Conservation (phyloP, 2,113 vertebrate genomes). For the Pseudopodoces humilis region DNA sequence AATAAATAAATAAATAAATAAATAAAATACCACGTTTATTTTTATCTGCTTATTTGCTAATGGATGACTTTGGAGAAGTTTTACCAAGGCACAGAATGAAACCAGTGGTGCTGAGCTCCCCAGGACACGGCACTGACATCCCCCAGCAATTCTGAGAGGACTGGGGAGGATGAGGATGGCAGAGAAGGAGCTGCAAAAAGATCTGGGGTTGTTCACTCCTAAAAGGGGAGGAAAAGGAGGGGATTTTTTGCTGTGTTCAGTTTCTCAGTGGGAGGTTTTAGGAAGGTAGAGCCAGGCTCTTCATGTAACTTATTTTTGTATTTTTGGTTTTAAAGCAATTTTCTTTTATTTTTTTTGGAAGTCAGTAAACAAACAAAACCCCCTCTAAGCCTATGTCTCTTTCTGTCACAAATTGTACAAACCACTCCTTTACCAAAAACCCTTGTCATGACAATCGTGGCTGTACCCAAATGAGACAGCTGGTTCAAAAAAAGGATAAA, state of each 20-base stretch:
- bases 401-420: neutral
- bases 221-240: neutral
- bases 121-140: neutral
- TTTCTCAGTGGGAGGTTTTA: neutral
- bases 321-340: neutral
- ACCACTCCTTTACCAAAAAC: neutral
- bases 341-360: neutral
- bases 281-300: neutral
- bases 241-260: neutral
- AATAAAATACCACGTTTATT: accelerated
- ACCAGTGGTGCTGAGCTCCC: neutral
- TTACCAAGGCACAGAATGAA: neutral
- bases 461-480: neutral
- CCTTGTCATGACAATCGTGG: neutral
- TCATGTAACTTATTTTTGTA: neutral
- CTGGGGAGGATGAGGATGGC: neutral
- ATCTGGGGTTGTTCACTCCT: neutral
- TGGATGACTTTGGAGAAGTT: neutral
- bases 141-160: neutral
- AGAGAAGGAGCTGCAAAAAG: neutral
- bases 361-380: neutral
- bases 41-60: neutral
- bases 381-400: accelerated
- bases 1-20: too few relatives aligned
- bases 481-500: neutral